Evolutionary conservation across 2,113 vertebrate species (phyloP).

Genomic region (Melanostigma gelatinosum): DNA sequence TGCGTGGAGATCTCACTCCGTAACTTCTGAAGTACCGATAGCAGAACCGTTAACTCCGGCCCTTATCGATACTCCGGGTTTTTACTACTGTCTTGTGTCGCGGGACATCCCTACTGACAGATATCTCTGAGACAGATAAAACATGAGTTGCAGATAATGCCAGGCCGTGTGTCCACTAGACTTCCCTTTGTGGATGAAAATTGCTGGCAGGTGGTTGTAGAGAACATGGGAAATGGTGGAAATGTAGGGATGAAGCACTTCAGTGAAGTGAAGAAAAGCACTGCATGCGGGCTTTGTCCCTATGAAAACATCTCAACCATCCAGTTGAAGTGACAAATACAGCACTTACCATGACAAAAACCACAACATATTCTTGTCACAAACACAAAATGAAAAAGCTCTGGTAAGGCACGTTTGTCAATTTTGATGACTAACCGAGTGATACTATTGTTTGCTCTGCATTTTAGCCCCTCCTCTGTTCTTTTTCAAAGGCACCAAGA

Average conservation of each 20-base stretch:
- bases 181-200: constrained; percentile 4
- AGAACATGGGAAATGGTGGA: background rate
- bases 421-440: too few species aligned
- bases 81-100: too few species aligned
- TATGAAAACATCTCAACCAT: constrained; percentile 7
- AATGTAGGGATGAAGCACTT: constrained; percentile 22
- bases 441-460: too few species aligned
- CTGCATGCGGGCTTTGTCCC: constrained; percentile 16
- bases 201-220: background rate
- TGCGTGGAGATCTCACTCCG: too few species aligned
- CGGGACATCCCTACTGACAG: background rate
- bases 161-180: background rate
- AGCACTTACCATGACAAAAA: background rate
- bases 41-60: too few species aligned
- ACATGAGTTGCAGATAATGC: constrained; percentile 12
- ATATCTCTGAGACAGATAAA: constrained; percentile 24
- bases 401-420: background rate
- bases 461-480: too few species aligned
- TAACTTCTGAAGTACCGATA: too few species aligned
- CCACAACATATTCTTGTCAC: background rate
- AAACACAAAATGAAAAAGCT: constrained; percentile 13
- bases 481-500: too few species aligned
- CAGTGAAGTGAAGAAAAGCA: constrained; percentile 12
- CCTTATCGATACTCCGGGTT: too few species aligned
- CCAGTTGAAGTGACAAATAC: background rate